phyloP scores from a whole-genome alignment of 2,888 invertebrate species.

The Lordiphosa fenestrarum region DNA sequence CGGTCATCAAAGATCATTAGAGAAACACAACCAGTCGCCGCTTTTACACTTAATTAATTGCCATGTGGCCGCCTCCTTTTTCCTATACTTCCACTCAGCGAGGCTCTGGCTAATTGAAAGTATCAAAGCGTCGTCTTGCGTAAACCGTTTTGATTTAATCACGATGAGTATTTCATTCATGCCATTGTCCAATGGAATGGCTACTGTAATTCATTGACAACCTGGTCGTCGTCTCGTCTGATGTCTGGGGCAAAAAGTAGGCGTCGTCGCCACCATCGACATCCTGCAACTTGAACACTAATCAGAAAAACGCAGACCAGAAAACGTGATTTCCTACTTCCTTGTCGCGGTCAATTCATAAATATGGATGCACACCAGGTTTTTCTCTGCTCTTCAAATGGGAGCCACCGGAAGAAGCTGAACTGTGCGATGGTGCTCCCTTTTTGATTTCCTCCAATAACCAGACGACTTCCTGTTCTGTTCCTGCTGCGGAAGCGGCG shows the following conservation, averaged over 20 bases:
- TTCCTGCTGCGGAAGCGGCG: constrained; percentile 16
- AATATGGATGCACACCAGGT: constrained; percentile 47
- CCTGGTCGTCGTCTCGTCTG: constrained; percentile 44
- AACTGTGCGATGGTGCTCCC: constrained; percentile 35
- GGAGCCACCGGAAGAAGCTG: constrained; percentile 51
- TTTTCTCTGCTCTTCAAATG: constrained; percentile 31
- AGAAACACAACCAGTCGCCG: constrained; percentile 7
- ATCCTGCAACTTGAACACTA: constrained; percentile 64
- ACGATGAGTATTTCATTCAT: constrained; percentile 59
- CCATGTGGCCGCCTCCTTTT: constrained; percentile 9
- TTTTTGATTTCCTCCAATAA: constrained; percentile 44
- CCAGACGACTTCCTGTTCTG: constrained; percentile 2
- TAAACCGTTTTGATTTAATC: constrained; percentile 59
- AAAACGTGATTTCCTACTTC: constrained; percentile 71
- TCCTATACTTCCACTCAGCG: neutral
- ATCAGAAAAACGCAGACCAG: constrained; percentile 47
- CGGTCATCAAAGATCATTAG: constrained; percentile 16
- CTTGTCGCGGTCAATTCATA: constrained; percentile 62
- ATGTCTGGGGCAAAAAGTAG: constrained; percentile 56
- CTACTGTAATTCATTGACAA: constrained; percentile 43
- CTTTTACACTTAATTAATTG: constrained; percentile 32
- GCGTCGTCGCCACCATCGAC: constrained; percentile 53
- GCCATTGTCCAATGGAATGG: constrained; percentile 19
- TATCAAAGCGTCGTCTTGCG: constrained; percentile 48
- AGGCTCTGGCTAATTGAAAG: constrained; percentile 58